phyloP scores from a whole-genome alignment of 2,888 invertebrate genomes.

The Chouioia cunea region DNA sequence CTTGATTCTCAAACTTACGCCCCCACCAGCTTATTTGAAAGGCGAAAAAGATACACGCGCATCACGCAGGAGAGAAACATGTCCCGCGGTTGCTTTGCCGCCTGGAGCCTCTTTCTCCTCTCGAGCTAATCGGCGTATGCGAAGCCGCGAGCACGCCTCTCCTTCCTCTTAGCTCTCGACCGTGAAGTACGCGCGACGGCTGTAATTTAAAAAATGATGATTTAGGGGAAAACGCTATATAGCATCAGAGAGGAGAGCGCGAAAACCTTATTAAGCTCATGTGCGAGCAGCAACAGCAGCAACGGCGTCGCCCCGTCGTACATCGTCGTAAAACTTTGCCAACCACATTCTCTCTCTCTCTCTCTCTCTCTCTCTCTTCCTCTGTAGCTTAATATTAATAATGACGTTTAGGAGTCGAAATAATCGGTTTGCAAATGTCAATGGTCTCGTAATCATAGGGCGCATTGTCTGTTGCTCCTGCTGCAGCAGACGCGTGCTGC shows the following conservation, averaged over 20 bases:
- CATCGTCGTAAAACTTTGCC: constrained; percentile 37
- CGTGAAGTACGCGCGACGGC: constrained; percentile 40
- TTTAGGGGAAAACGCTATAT: constrained; percentile 47
- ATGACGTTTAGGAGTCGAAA: constrained; percentile 37
- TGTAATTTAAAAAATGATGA: constrained; percentile 49
- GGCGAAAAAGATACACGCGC: background rate
- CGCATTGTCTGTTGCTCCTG: background rate
- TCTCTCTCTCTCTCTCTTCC: background rate
- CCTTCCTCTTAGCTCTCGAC: constrained; percentile 33
- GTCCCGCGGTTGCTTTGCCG: constrained; percentile 47
- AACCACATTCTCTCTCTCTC: background rate
- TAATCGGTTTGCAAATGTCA: constrained; percentile 35
- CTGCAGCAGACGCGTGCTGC: background rate
- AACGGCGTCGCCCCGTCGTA: background rate
- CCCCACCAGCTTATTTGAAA: constrained; percentile 26
- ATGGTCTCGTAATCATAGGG: constrained; percentile 33
- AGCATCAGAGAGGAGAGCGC: constrained; percentile 17
- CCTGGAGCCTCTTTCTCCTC: constrained; percentile 45
- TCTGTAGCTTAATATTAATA: constrained; percentile 37
- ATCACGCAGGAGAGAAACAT: constrained; percentile 51
- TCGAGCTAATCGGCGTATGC: constrained; percentile 60
- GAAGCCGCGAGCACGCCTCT: constrained; percentile 58
- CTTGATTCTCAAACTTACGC: constrained; percentile 18
- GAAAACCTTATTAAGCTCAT: constrained; percentile 46
- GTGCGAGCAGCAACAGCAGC: constrained; percentile 14